Evolutionary conservation across 2,888 invertebrate species (phyloP).

Genomic region (Eueremaeus valkanovi): DNA sequence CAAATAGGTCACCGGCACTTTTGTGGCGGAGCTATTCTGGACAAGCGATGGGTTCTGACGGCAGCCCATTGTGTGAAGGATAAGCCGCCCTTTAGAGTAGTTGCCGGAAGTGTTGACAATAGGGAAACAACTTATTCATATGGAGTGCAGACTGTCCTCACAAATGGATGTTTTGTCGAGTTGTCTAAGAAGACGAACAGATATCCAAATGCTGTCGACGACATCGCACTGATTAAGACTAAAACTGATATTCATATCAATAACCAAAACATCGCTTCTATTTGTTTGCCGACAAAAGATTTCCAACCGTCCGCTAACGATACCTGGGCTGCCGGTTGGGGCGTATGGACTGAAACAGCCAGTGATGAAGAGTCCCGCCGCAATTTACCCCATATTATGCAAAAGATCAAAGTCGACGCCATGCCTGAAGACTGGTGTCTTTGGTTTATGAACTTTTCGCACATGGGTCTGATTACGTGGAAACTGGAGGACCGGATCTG

Average conservation of each 20-base stretch:
- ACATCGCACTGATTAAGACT: not conserved
- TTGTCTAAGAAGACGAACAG: not conserved
- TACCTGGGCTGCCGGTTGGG: not conserved
- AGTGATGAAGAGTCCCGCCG: not conserved
- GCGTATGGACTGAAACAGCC: not conserved
- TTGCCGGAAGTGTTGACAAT: not conserved
- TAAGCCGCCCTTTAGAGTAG: not conserved
- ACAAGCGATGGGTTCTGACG: not conserved
- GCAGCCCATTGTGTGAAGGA: not conserved
- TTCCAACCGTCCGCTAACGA: not conserved
- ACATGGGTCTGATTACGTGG: not conserved
- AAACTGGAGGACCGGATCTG: not conserved
- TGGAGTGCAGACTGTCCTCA: not conserved
- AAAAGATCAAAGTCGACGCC: not conserved
- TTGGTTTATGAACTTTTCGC: not conserved
- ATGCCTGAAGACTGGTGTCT: not conserved
- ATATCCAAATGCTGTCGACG: slow-evolving; percentile 20
- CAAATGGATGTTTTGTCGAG: not conserved
- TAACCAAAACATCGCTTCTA: not conserved
- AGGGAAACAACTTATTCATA: too few relatives aligned
- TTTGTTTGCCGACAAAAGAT: not conserved
- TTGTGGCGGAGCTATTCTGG: not conserved
- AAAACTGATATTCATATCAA: not conserved
- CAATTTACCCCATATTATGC: not conserved
- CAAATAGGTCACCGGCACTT: not conserved